These are phyloP conservation scores for Pelobates cultripes DNA, from an alignment of 2,797 vertebrate genomes.

Conservation along the genomic window DNA sequence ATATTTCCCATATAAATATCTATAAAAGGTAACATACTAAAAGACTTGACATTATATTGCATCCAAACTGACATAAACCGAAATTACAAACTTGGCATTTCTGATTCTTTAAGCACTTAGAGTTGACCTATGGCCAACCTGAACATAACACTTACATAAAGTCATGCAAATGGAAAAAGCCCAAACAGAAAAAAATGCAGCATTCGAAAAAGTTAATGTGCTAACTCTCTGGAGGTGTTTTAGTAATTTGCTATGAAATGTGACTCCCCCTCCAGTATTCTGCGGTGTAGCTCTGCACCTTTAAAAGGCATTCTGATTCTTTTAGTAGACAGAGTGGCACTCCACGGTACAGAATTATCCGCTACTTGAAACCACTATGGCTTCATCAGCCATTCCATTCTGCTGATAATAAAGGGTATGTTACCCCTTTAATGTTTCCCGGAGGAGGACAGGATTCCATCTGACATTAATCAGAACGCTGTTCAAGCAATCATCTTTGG, in stretches of 20 bases:
- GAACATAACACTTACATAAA: too few species aligned
- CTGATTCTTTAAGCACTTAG: too few species aligned
- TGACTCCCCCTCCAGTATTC: neutral
- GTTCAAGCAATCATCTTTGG: conserved; percentile 28
- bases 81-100: too few species aligned
- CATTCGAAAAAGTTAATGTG: neutral
- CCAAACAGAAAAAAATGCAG: neutral
- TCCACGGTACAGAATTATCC: conserved; percentile 12
- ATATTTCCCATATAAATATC: too few species aligned
- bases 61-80: too few species aligned
- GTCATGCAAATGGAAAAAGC: too few species aligned
- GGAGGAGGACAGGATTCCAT: conserved; percentile 41
- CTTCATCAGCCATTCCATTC: conserved; percentile 33
- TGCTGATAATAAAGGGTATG: conserved; percentile 31
- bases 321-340: conserved; percentile 43
- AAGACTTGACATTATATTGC: too few species aligned
- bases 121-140: too few species aligned
- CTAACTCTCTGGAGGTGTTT: neutral
- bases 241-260: neutral
- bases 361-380: conserved; percentile 41
- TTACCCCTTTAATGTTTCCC: conserved; percentile 45
- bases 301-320: conserved; percentile 14
- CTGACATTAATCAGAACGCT: conserved; percentile 45
- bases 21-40: too few species aligned
- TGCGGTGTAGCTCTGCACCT: neutral